Evolutionary conservation across 2,797 vertebrate species (phyloP).

Genomic region (Myotis pilosus): DNA sequence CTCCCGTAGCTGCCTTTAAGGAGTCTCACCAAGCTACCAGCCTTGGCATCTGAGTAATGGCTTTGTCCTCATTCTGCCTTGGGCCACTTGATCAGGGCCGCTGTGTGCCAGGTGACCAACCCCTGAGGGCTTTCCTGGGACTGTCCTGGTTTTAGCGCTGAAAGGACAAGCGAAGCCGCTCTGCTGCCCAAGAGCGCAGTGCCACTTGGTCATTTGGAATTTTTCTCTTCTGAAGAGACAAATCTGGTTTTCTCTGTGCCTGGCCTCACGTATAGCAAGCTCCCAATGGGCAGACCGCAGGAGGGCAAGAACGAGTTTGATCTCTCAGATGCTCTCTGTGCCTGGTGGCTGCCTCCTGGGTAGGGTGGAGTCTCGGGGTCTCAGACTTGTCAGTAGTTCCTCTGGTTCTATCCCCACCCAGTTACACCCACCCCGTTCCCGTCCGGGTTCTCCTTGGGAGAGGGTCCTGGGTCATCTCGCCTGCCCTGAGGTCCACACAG

Average conservation of each 20-base stretch:
- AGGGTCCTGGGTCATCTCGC: background rate
- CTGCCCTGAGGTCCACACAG: background rate
- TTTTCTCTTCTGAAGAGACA: background rate
- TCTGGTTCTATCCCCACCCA: background rate
- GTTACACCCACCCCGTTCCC: background rate
- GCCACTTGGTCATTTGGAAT: background rate
- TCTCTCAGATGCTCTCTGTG: background rate
- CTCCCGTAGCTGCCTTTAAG: background rate
- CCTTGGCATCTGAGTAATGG: background rate
- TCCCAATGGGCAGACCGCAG: background rate
- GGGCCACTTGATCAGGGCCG: background rate
- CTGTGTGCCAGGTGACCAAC: background rate
- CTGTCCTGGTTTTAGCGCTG: background rate
- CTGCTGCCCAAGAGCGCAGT: background rate
- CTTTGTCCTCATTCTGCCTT: background rate
- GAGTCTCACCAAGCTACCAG: background rate
- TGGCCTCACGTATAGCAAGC: background rate
- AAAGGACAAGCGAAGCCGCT: background rate
- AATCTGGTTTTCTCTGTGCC: background rate
- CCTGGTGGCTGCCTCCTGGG: background rate
- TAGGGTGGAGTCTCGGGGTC: background rate
- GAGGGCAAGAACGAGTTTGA: background rate
- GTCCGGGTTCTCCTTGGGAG: background rate
- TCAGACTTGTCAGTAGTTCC: background rate
- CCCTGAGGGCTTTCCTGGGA: background rate